Evolutionary conservation across 37 sponge, comb jelly and placozoan species (phyloP).

Genomic region (Crambe crambe): DNA sequence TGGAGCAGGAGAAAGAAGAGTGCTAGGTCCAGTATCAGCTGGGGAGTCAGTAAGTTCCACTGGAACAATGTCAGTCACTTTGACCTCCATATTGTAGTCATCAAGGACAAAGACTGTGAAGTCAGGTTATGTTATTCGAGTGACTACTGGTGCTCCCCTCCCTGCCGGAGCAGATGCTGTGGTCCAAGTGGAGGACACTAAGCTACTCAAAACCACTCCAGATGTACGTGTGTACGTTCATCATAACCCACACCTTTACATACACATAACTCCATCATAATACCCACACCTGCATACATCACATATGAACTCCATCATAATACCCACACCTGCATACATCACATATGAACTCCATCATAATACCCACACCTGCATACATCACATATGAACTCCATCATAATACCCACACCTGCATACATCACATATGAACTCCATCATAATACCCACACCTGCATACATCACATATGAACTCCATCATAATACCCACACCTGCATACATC

Average conservation of each 20-base stretch:
- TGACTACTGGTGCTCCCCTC: conserved; percentile 93
- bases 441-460: too few relatives aligned
- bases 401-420: too few relatives aligned
- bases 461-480: too few relatives aligned
- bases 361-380: too few relatives aligned
- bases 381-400: too few relatives aligned
- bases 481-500: too few relatives aligned
- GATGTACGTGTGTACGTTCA: conserved; percentile 64
- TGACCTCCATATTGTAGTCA: background rate
- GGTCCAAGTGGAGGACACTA: conserved; percentile 97
- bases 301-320: too few relatives aligned
- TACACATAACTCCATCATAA: too few relatives aligned
- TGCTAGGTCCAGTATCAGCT: conserved; percentile 69
- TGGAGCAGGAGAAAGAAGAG: conserved; percentile 66
- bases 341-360: too few relatives aligned
- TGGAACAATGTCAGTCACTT: conserved; percentile 2
- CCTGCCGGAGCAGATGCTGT: conserved; percentile 98
- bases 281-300: too few relatives aligned
- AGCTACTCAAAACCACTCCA: conserved; percentile 75
- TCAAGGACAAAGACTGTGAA: conserved; percentile 25
- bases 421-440: too few relatives aligned
- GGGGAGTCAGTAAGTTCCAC: conserved; percentile 61
- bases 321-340: too few relatives aligned
- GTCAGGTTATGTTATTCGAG: conserved; percentile 61
- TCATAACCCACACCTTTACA: background rate